Conservation (phyloP, 1,140 invertebrate genomes). For the Pseudomyrmex flavicornis region DNA sequence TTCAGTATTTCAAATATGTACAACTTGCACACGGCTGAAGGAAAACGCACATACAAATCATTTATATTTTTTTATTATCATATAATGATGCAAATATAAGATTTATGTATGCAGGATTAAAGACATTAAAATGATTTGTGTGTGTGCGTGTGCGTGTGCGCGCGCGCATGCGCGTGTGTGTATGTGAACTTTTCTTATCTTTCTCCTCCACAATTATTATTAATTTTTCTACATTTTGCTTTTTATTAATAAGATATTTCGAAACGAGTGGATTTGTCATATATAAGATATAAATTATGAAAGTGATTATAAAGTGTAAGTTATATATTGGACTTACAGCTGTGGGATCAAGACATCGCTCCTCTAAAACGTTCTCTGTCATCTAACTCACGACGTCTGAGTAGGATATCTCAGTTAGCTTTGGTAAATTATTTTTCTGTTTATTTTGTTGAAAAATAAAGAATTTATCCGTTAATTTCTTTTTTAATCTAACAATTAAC, state of each 20-base stretch:
- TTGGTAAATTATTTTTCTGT: conserved; percentile 87
- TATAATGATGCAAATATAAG: not conserved
- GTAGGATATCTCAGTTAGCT: conserved; percentile 92
- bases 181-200: too few relatives aligned
- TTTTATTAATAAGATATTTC: not conserved
- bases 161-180: not conserved
- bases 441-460: conserved; percentile 66
- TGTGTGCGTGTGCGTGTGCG: not conserved
- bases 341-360: conserved; percentile 95
- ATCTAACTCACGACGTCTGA: conserved; percentile 90
- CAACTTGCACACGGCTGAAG: not conserved
- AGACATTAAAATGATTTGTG: not conserved
- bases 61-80: conserved; percentile 12
- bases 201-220: not conserved
- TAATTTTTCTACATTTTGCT: conserved; percentile 30
- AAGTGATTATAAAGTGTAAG: conserved; percentile 28
- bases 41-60: not conserved
- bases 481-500: conserved; percentile 61
- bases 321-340: conserved; percentile 84
- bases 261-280: not conserved
- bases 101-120: not conserved
- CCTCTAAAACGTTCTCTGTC: conserved; percentile 92
- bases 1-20: not conserved
- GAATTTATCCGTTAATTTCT: conserved; percentile 11
- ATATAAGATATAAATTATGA: not conserved